Conservation (phyloP, 2,113 vertebrate genomes). For the Megaleporinus macrocephalus region DNA sequence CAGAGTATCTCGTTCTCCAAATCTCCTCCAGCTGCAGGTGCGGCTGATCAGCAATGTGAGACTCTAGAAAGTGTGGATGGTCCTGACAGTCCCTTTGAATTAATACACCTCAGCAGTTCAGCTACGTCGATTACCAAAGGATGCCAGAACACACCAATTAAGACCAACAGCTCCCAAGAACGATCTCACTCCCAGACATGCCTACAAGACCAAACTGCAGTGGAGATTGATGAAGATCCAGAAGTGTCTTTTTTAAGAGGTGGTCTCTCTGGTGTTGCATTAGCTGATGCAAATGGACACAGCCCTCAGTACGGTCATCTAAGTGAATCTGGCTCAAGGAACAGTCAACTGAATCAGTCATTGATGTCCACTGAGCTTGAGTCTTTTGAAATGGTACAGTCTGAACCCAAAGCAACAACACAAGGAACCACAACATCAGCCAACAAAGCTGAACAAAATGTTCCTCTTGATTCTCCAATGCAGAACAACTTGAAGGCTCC, state of each 20-base stretch:
- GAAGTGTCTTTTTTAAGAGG: background rate
- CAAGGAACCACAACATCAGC: background rate
- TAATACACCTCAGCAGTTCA: background rate
- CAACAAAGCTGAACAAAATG: background rate
- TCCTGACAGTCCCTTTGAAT: background rate
- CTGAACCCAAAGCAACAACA: background rate
- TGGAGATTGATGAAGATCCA: slow-evolving; percentile 13
- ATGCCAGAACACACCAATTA: slow-evolving; percentile 22
- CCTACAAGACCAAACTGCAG: background rate
- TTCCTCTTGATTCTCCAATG: background rate
- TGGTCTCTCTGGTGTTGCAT: background rate
- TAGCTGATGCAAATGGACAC: slow-evolving; percentile 35
- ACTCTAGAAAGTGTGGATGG: slow-evolving; percentile 23
- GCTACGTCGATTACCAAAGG: background rate
- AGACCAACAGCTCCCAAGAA: background rate
- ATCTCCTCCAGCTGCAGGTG: background rate
- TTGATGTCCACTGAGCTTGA: slow-evolving; percentile 6
- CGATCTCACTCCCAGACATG: background rate
- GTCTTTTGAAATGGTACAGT: slow-evolving; percentile 40
- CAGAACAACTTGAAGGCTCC: background rate
- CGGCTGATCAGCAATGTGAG: slow-evolving; percentile 20
- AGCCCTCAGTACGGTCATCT: background rate
- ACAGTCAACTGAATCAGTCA: background rate
- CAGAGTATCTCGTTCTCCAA: slow-evolving; percentile 60
- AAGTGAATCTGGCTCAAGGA: background rate